A percentile compares a stretch with the other conserved stretches of the same genome.
phyloP scores from a whole-genome alignment of 1,140 invertebrate species.

The Euschistus heros region DNA sequence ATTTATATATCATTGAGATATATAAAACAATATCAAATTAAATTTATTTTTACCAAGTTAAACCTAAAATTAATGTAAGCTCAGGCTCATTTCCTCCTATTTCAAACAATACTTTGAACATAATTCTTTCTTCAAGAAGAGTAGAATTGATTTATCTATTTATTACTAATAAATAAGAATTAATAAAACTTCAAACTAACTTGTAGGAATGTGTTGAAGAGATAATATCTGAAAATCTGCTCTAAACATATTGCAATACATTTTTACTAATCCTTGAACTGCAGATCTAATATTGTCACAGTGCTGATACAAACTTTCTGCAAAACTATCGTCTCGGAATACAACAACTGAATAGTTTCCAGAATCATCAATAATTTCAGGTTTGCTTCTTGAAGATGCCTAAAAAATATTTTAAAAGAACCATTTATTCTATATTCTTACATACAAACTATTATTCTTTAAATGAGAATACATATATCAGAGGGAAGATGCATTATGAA shows the following conservation, averaged over 20 bases:
- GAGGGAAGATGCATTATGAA: too few species aligned
- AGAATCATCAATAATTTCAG: slow-evolving; percentile 39
- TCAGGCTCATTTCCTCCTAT: too few species aligned
- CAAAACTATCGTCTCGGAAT: slow-evolving; percentile 35
- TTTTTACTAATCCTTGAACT: slow-evolving; percentile 62
- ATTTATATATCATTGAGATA: too few species aligned
- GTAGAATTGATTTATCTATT: too few species aligned
- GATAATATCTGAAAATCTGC: slow-evolving; percentile 60
- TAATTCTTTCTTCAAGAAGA: too few species aligned
- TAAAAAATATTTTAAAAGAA: slow-evolving; percentile 23
- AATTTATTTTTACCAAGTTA: too few species aligned
- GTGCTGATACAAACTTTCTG: slow-evolving; percentile 44
- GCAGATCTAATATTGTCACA: slow-evolving; percentile 59
- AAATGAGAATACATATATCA: not conserved
- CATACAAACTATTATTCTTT: not conserved
- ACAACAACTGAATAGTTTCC: slow-evolving; percentile 51
- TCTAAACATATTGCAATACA: slow-evolving; percentile 70
- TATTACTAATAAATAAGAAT: too few species aligned
- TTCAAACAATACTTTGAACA: too few species aligned
- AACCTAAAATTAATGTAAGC: too few species aligned
- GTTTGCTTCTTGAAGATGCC: slow-evolving; percentile 36
- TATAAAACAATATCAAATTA: too few species aligned
- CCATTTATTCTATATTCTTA: not conserved
- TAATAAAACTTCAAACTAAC: slow-evolving; percentile 20
- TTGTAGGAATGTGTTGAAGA: slow-evolving; percentile 29